Percentiles rank a stretch among this genome's conserved stretches.
Evolutionary conservation across 37 sponge, comb jelly and placozoan genomes (phyloP).

Genomic region (Lycopodina hypogea): DNA sequence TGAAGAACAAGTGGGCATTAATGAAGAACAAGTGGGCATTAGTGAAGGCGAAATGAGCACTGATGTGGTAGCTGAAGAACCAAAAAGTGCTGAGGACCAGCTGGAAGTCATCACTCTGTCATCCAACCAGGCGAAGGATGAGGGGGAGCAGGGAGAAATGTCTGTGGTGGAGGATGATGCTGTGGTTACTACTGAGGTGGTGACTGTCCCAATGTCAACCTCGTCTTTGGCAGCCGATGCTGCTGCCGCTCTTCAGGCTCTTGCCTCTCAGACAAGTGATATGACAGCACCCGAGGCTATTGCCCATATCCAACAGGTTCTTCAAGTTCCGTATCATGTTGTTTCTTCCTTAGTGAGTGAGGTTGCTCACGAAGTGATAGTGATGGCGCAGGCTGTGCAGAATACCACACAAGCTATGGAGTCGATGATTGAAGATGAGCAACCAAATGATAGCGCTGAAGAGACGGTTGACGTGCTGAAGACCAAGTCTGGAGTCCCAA

Average conservation of each 20-base stretch:
- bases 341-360: constrained; percentile 10
- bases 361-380: constrained; percentile 20
- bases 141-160: neutral
- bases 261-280: neutral
- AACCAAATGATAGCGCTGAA: too few relatives aligned
- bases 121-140: neutral
- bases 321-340: neutral
- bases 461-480: neutral
- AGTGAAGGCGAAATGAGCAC: too few relatives aligned
- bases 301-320: constrained; percentile 25
- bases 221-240: constrained; percentile 5
- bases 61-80: too few relatives aligned
- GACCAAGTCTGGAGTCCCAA: constrained; percentile 6
- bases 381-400: constrained; percentile 26
- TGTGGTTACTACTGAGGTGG: neutral
- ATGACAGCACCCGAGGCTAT: constrained; percentile 5
- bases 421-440: constrained; percentile 1
- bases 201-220: too few relatives aligned
- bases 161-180: neutral
- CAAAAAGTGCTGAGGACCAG: too few relatives aligned
- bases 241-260: constrained; percentile 29
- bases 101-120: neutral
- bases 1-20: too few relatives aligned
- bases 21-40: too few relatives aligned
- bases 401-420: constrained; percentile 17